Evolutionary conservation across 1,140 invertebrate genomes (phyloP).

Genomic region (Drosophila pseudoobscura): DNA sequence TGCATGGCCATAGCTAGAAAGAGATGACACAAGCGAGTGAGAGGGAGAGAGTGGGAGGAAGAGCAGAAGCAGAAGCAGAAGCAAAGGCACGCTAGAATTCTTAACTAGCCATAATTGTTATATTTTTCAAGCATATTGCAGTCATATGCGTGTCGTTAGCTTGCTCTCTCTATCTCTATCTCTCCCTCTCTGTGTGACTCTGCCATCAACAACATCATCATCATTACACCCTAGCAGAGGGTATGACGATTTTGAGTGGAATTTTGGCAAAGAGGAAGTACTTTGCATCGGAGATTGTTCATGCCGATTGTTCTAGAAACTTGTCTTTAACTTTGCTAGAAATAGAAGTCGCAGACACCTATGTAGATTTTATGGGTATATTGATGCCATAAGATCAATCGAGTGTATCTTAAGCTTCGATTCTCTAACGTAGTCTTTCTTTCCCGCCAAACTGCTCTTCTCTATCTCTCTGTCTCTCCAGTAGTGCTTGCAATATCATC

Average conservation of each 20-base stretch:
- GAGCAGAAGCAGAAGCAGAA: background rate
- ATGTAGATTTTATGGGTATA: too few relatives aligned
- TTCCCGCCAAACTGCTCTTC: too few relatives aligned
- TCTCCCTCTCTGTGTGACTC: conserved; percentile 5
- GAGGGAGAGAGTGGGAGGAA: background rate
- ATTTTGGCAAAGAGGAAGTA: too few relatives aligned
- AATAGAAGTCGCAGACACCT: too few relatives aligned
- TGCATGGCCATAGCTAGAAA: conserved; percentile 31
- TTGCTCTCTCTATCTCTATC: background rate
- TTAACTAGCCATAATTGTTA: conserved; percentile 74
- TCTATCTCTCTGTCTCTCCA: conserved; percentile 28
- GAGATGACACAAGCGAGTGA: conserved; percentile 4
- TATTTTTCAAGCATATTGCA: conserved; percentile 66
- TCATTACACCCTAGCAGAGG: conserved; percentile 16
- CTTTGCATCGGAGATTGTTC: background rate
- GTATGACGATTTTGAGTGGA: background rate
- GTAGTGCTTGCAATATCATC: conserved; percentile 51
- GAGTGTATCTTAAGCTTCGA: too few relatives aligned
- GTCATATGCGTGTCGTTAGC: conserved; percentile 59
- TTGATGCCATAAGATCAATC: too few relatives aligned
- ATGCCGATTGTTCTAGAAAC: too few relatives aligned
- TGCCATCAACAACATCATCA: conserved; percentile 34
- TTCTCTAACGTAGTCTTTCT: too few relatives aligned
- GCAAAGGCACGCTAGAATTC: conserved; percentile 51
- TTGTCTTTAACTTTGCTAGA: too few relatives aligned